Percentiles rank a stretch among this genome's conserved stretches.
Conservation (phyloP, 2,113 vertebrate genomes). For the Silurus asotus region DNA sequence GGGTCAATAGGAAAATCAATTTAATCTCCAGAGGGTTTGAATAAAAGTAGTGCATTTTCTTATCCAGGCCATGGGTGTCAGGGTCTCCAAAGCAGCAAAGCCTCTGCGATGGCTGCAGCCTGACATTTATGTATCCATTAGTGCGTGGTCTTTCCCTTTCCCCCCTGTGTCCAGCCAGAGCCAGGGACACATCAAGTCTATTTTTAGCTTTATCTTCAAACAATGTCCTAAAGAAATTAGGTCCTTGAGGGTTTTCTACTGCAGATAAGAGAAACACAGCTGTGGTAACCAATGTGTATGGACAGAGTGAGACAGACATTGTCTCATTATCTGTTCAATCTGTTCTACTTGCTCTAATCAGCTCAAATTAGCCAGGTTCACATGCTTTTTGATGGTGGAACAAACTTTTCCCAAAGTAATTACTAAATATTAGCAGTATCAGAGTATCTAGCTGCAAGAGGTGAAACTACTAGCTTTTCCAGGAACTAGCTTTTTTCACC, state of each 20-base stretch:
- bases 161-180: background rate
- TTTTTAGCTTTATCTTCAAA: slow-evolving; percentile 73
- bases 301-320: slow-evolving; percentile 56
- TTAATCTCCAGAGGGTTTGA: slow-evolving; percentile 41
- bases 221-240: slow-evolving; percentile 56
- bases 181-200: slow-evolving; percentile 64
- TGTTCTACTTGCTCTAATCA: background rate
- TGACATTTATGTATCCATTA: slow-evolving; percentile 48
- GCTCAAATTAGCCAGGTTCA: background rate
- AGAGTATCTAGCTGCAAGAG: background rate
- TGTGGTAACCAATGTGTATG: slow-evolving; percentile 66
- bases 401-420: background rate
- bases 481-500: background rate
- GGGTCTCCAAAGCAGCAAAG: slow-evolving; percentile 35
- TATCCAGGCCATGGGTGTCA: slow-evolving; percentile 58
- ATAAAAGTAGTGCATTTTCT: slow-evolving; percentile 58
- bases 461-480: background rate
- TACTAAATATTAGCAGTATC: background rate
- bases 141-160: slow-evolving; percentile 14
- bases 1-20: slow-evolving; percentile 48
- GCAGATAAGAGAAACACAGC: slow-evolving; percentile 73
- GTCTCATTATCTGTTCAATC: background rate
- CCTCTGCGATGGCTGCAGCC: slow-evolving; percentile 8
- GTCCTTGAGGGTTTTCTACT: slow-evolving; percentile 58
- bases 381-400: background rate